phyloP scores from a whole-genome alignment of 2,888 invertebrate genomes.

The Rotaria magnacalcarata region DNA sequence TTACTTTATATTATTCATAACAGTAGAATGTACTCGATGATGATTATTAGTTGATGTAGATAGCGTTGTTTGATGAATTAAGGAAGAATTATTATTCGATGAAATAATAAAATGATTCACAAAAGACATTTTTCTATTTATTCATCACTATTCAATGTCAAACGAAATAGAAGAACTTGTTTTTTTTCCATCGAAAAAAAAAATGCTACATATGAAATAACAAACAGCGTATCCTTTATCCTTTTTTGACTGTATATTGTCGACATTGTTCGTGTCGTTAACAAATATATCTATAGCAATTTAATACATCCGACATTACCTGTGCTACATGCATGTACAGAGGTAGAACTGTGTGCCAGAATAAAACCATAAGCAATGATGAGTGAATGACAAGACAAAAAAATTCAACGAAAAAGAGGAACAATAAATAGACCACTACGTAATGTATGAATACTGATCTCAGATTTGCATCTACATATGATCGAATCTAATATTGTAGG shows the following conservation, averaged over 20 bases:
- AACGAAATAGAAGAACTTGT: not conserved
- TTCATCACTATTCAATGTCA: not conserved
- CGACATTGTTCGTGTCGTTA: not conserved
- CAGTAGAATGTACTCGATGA: not conserved
- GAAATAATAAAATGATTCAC: not conserved
- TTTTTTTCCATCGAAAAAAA: not conserved
- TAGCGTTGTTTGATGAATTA: not conserved
- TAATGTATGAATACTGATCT: not conserved
- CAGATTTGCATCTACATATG: no score
- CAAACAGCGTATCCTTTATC: not conserved
- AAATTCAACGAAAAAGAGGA: not conserved
- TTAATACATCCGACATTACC: not conserved
- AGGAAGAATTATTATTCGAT: not conserved
- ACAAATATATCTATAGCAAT: not conserved
- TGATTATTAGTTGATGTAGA: not conserved
- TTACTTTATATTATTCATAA: not conserved
- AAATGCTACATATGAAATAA: not conserved
- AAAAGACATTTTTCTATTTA: not conserved
- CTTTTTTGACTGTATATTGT: not conserved
- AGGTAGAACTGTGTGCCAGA: not conserved
- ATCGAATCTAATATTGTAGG: no score
- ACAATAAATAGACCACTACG: not conserved
- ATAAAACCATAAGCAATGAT: not conserved
- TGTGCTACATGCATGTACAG: not conserved
- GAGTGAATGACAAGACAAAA: not conserved